Base-by-base conservation (phyloP, 2,888 invertebrate genomes). In the Deilephila porcellus region DNA sequence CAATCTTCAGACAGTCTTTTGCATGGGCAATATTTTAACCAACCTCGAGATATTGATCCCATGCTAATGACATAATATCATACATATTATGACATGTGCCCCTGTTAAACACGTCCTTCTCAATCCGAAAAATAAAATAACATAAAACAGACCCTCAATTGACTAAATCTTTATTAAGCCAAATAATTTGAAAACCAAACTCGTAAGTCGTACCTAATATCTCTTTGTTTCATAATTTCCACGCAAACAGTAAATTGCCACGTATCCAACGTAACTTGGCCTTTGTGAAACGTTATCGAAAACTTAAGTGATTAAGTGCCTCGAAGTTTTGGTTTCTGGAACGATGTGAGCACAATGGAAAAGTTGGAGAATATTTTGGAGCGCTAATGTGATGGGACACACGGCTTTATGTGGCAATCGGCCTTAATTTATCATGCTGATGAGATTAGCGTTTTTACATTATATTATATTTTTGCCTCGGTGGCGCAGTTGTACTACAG, bases 241-340 rank as follows among this genome's bases (percentile, higher is more conserved):
- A 73, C 72, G 72, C 64, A 63, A 76, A 71, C 77, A 52, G 72
- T 75, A 56, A 76, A 78, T 76, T 77, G 74, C 73, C 77, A 74
- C 60, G 79, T 75, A 77, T 78, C 74, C 74, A 76, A 45, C 45
- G 78, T 72, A 78, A 73, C 70, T 78, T 72, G 73, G 25, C 25
- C 67, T 75, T 77, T 80, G 81, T 82, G 85, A 84, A 86, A 87
- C 88, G 85, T 86, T 89, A 91, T 90, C 87, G 86, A 82, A 85
- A 91, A 91, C 90, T 91, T 91, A 87, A 87, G 90, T 91, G 90
- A 91, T 91, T 91, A 92, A 91, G 86, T 87, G 88, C 88, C 87
- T 86, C 86, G 83, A 80, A 85, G 82, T 84, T 83, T 76, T 76
- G 74, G 77, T 79, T 77, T 75, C 76, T 79, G 79, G 76, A 78